Evolutionary conservation across 2,113 vertebrate genomes (phyloP), one percentile per base, ranked within the genome.

Genomic region (Siniperca knerii): DNA sequence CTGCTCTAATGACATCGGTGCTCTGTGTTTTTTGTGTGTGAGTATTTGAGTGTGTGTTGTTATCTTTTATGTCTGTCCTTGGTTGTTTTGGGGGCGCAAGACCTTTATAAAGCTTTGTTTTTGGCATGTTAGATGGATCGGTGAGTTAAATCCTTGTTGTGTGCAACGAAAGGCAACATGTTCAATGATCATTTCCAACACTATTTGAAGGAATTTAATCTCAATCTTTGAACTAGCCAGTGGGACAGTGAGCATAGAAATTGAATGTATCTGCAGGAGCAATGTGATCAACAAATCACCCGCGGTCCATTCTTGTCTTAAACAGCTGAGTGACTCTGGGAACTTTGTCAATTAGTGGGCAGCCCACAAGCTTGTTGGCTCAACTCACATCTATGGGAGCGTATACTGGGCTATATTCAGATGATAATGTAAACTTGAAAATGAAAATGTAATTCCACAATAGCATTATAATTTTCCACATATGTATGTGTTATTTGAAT

Each of bases 1-100:
- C 77, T 1, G 8, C 69, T 70, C 44, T 65, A 80, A 84, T 89
- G 77, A 82, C 65, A 76, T 60, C 33, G 61, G 62, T n/a, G 58
- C 42, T 48, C 21, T 21, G 25, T 70, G 46, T 52, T 58, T 57
- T n/a, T 54, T 29, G 37, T 64, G 25, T 15, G 6, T 68, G 15
- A 9, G 58, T 12, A 20, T 50, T 58, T 55, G 20, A 20, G 46
- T 44, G 62, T 77, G 58, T 37, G 44, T 62, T 67, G 62, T 21
- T 33, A 12, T 65, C 9, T 20, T 57, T 33, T 35, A 7, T 60
- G 23, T 50, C 18, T 74, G 29, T 61, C 50, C 20, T 25, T 65
- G 16, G 21, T 57, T 79, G 71, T 68, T 79, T 64, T 33, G 50
- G 18, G 35, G 60, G 25, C 1, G 3, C 37, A 7, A 21, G 55